Evolutionary conservation across 2,888 invertebrate genomes (phyloP).

Genomic region (Steinernema hermaphroditum): DNA sequence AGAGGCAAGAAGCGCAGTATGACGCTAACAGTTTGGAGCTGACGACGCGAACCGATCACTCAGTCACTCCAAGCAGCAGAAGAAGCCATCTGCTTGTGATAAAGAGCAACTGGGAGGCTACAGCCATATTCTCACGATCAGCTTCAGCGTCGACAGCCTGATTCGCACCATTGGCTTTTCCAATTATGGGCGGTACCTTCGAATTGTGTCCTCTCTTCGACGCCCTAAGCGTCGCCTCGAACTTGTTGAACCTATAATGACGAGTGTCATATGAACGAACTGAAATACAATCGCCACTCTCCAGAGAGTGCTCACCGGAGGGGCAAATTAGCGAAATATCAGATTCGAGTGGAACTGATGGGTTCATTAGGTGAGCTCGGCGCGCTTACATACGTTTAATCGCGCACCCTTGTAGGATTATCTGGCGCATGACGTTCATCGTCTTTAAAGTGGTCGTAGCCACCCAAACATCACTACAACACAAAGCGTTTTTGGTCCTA

Average conservation of each 20-base stretch:
- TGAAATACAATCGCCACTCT: not conserved
- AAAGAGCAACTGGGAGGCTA: not conserved
- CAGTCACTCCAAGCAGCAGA: too few species aligned
- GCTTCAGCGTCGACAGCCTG: not conserved
- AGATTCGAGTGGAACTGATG: constrained; percentile 9
- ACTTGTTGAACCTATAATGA: not conserved
- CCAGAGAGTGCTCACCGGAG: not conserved
- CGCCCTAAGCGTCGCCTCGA: not conserved
- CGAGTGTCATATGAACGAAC: constrained; percentile 3
- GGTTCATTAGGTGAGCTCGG: constrained; percentile 9
- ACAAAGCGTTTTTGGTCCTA: too few species aligned
- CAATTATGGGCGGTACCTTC: constrained; percentile 25
- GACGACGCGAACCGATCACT: too few species aligned
- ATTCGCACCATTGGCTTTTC: not conserved
- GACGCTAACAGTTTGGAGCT: too few species aligned
- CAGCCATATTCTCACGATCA: not conserved
- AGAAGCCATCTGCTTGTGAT: too few species aligned
- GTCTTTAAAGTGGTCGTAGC: not conserved
- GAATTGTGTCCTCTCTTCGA: not conserved
- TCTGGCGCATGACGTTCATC: not conserved
- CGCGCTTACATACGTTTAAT: not conserved
- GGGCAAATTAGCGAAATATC: constrained; percentile 12
- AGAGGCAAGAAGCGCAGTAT: too few species aligned
- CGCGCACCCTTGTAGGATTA: not conserved
- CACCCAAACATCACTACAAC: too few species aligned